phyloP scores from a whole-genome alignment of 2,797 vertebrate genomes.

The Sciaenops ocellatus region DNA sequence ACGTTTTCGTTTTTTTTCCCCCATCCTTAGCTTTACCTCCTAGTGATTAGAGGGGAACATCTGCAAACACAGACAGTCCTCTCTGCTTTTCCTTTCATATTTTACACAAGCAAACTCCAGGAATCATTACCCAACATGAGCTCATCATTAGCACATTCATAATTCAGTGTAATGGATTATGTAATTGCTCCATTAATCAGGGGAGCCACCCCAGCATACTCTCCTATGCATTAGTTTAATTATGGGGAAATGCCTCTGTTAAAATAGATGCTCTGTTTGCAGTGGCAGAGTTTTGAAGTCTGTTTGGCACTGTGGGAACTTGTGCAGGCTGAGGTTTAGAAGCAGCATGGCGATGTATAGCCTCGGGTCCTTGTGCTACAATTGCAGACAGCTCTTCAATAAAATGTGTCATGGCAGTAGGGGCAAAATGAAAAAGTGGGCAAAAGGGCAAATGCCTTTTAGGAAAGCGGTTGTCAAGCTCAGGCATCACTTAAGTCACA shows the following conservation, averaged over 20 bases:
- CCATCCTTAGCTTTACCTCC: conserved; percentile 58
- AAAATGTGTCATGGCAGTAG: conserved; percentile 54
- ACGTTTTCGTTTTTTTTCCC: conserved; percentile 36
- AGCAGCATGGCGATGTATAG: conserved; percentile 26
- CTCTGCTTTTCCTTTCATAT: conserved; percentile 65
- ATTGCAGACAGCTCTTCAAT: conserved; percentile 54
- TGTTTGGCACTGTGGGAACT: conserved; percentile 45
- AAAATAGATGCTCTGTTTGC: conserved; percentile 78
- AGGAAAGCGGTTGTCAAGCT: conserved; percentile 60
- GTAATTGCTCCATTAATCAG: conserved; percentile 83
- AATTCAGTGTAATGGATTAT: conserved; percentile 84
- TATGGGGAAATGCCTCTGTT: conserved; percentile 73
- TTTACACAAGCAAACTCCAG: conserved; percentile 78
- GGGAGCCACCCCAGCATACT: conserved; percentile 72
- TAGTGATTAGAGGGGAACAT: conserved; percentile 71
- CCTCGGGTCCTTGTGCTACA: conserved; percentile 15
- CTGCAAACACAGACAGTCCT: conserved; percentile 69
- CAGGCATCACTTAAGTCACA: conserved; percentile 51
- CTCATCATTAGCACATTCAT: conserved; percentile 84
- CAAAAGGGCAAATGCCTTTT: conserved; percentile 67
- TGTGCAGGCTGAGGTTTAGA: conserved; percentile 30
- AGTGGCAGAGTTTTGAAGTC: conserved; percentile 51
- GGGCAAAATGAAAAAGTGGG: conserved; percentile 53
- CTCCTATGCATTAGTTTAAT: conserved; percentile 80
- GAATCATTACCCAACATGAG: conserved; percentile 80